These are phyloP conservation scores for Phoenicopterus ruber DNA, from an alignment of 2,113 vertebrate species.

Conservation along the genomic window DNA sequence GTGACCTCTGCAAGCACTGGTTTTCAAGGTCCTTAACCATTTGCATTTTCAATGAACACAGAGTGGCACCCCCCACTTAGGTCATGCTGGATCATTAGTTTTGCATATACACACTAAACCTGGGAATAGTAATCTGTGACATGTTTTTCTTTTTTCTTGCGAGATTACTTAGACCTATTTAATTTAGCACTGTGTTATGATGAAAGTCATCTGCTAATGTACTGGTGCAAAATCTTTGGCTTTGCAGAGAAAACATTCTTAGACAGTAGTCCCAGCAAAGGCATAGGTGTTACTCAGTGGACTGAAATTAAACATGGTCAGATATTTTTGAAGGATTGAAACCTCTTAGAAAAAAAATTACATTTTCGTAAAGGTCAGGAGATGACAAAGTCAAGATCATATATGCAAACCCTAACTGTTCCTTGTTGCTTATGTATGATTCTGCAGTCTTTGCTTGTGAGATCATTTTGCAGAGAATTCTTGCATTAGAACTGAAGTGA, in stretches of 20 bases:
- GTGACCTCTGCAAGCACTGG: background rate
- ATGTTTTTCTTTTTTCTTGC: background rate
- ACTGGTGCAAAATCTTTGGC: background rate
- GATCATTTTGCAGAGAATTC: background rate
- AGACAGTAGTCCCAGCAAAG: background rate
- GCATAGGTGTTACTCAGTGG: background rate
- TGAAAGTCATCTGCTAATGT: background rate
- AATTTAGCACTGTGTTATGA: background rate
- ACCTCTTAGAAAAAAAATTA: background rate
- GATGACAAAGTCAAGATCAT: background rate
- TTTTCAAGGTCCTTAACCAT: conserved; percentile 6
- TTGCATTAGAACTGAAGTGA: background rate
- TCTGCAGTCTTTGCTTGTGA: background rate
- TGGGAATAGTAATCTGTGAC: background rate
- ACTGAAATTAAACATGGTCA: background rate
- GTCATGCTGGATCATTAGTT: background rate
- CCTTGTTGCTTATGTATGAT: background rate
- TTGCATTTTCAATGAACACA: background rate
- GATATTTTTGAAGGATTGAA: background rate
- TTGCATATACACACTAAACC: background rate
- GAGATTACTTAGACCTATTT: background rate
- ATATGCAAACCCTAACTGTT: background rate
- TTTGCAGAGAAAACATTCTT: background rate
- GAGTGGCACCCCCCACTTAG: background rate
- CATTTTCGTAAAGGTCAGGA: background rate